phyloP scores from a whole-genome alignment of 2,888 invertebrate species.

The Kuschelorhynchus macadamiae region DNA sequence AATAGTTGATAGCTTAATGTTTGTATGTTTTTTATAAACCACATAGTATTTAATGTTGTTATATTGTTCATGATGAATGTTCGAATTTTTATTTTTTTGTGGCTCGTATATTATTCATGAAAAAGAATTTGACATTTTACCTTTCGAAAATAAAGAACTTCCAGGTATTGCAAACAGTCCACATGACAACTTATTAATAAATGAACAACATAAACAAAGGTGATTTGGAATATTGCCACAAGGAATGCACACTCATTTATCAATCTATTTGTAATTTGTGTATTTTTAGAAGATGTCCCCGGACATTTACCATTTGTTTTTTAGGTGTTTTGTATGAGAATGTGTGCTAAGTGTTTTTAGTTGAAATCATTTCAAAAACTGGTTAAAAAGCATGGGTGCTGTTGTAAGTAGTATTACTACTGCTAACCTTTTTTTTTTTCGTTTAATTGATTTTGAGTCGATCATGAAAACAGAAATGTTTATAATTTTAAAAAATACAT shows the following conservation, averaged over 20 bases:
- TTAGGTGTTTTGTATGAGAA: slow-evolving; percentile 15
- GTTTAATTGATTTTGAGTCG: too few relatives aligned
- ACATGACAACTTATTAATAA: slow-evolving; percentile 12
- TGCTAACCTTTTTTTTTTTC: slow-evolving; percentile 1
- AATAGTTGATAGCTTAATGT: too few relatives aligned
- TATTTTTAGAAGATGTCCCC: slow-evolving; percentile 36
- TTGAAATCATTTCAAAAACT: not conserved
- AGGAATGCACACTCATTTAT: slow-evolving; percentile 30
- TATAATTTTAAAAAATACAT: too few relatives aligned
- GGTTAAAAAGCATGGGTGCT: slow-evolving; percentile 18
- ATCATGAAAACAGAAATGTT: too few relatives aligned
- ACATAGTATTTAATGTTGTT: too few relatives aligned
- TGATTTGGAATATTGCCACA: slow-evolving; percentile 38
- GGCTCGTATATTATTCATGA: too few relatives aligned
- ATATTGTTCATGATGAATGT: too few relatives aligned
- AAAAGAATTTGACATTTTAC: too few relatives aligned
- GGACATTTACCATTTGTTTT: slow-evolving; percentile 26
- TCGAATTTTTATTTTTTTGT: too few relatives aligned
- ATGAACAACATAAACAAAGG: slow-evolving; percentile 17
- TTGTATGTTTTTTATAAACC: too few relatives aligned
- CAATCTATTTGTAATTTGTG: slow-evolving; percentile 36
- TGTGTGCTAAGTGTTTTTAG: slow-evolving; percentile 18
- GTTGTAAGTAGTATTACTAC: slow-evolving; percentile 28
- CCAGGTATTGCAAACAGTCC: too few relatives aligned
- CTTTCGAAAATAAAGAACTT: too few relatives aligned